Percentiles rank a stretch among this genome's conserved stretches.
These are phyloP conservation scores for Avahi laniger DNA, from an alignment of 2,797 vertebrate genomes.

Conservation along the genomic window DNA sequence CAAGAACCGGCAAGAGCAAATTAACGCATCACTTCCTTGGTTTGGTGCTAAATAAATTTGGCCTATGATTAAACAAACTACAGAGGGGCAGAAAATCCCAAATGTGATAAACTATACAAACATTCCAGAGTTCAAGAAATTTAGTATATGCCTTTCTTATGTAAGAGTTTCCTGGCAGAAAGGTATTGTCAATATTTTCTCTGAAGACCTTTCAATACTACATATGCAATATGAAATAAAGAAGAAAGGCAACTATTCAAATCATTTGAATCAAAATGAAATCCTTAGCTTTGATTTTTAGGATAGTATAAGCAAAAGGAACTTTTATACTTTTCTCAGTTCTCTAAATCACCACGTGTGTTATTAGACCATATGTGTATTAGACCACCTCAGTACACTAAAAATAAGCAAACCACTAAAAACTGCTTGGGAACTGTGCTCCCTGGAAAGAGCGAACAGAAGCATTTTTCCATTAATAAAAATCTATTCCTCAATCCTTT, in stretches of 20 bases:
- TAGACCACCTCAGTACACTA: neutral
- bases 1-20: neutral
- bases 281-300: neutral
- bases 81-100: conserved; percentile 6
- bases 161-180: conserved; percentile 24
- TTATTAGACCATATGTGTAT: neutral
- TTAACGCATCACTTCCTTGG: neutral
- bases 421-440: neutral
- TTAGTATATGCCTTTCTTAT: neutral
- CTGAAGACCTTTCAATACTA: conserved; percentile 29
- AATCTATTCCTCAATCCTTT: neutral
- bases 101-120: conserved; percentile 45
- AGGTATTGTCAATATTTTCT: conserved; percentile 48
- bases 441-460: neutral
- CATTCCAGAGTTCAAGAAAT: conserved; percentile 13
- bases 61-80: neutral
- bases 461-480: conserved; percentile 10
- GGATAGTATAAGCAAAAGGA: neutral
- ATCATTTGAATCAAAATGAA: conserved; percentile 26
- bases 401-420: neutral
- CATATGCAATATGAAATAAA: conserved; percentile 12
- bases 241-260: neutral
- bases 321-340: conserved; percentile 31
- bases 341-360: neutral
- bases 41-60: conserved; percentile 7